A percentile compares a stretch with the other conserved stretches of the same genome.
Conservation (phyloP, 2,888 invertebrate species). For the Diploptera punctata region DNA sequence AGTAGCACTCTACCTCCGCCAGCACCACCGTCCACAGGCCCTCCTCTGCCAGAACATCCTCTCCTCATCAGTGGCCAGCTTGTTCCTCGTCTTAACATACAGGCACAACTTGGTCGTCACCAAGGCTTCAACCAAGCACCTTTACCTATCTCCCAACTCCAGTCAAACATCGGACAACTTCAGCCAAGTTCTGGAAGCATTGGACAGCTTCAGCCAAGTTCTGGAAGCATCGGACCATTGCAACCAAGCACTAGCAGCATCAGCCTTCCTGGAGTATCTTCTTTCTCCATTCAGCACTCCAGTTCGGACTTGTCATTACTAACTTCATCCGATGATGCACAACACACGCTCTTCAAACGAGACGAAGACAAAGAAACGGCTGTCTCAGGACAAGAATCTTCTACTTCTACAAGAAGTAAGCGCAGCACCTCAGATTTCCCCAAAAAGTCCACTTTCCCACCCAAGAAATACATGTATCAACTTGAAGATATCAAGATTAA, state of each 20-base stretch:
- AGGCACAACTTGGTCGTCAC: slow-evolving; percentile 15
- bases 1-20: slow-evolving; percentile 66
- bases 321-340: background rate
- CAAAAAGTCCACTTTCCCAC: background rate
- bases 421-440: background rate
- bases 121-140: background rate
- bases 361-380: slow-evolving; percentile 43
- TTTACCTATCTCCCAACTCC: background rate
- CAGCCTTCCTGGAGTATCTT: slow-evolving; percentile 11
- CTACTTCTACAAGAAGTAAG: background rate
- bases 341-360: slow-evolving; percentile 46
- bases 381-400: background rate
- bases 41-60: slow-evolving; percentile 48
- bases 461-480: background rate
- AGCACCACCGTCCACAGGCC: slow-evolving; percentile 51
- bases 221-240: background rate
- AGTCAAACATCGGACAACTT: too few species aligned
- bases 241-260: slow-evolving; percentile 18
- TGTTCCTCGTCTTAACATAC: slow-evolving; percentile 25
- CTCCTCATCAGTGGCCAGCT: slow-evolving; percentile 43
- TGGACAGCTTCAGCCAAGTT: background rate
- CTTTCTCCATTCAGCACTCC: slow-evolving; percentile 11
- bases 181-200: too few species aligned
- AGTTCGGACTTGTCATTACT: background rate
- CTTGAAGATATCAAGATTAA: background rate